Base-by-base conservation (phyloP, 2,888 invertebrate genomes). In the Agrilus biguttatus region DNA sequence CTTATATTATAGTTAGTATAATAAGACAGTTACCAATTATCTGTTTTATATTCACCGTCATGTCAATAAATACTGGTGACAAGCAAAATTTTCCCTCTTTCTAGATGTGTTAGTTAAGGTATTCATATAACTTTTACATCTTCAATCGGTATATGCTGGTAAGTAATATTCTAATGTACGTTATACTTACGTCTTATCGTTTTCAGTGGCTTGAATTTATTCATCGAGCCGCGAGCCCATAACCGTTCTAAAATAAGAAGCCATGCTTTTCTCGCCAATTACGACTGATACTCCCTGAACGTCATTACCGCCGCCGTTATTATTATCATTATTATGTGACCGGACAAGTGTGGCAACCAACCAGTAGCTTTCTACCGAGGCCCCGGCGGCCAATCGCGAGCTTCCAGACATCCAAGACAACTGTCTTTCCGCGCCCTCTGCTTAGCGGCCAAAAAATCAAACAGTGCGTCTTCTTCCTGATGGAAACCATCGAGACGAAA, bases 261-360 rank as follows among this genome's bases (percentile, higher is more conserved):
- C 62, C 60, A 61, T 59, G 61, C 58, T 59, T 57, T 55, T 57
- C 53, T 55, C 50, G 47, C 56, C 58, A 60, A 59, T 61, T 60
- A 61, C 57, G 51, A 49, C 49, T 49, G 54, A 54, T 57, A 54
- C 54, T 54, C 52, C 51, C 55, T 47, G 56, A 57, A 59, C 61
- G 57, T 62, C 61, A 62, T 61, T 63, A 61, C 57, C 48, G 55
- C 60, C 53, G 57, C 59, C 57, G 59, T 63, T 62, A 62, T 62
- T 61, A 62, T 62, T 60, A 61, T 61, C 60, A 61, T 63, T 60
- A 62, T 61, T 60, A 63, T 61, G 60, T 57, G 60, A 60, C 59
- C 54, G 52, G 52, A 52, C 56, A 51, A 51, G 53, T 56, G 52
- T 53, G 52, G 55, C 55, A 52, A 55, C 61, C 61, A 62, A 63